Percentiles rank a stretch among this genome's conserved stretches.
Evolutionary conservation across 2,113 vertebrate species (phyloP).

Genomic region (Alligator mississippiensis): DNA sequence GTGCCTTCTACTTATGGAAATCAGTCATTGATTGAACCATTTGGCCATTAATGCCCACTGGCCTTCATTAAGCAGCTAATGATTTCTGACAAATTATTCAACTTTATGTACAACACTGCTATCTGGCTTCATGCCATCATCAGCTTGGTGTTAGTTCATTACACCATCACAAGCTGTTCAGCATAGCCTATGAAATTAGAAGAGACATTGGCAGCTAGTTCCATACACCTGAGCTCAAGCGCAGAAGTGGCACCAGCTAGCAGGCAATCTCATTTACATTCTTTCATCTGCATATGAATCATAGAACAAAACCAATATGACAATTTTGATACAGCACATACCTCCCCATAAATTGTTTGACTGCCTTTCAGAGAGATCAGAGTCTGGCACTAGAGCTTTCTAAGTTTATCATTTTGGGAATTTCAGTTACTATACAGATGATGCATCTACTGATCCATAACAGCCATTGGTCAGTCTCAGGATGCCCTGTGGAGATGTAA

Average conservation of each 20-base stretch:
- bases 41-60: too few species aligned
- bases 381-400: background rate
- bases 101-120: background rate
- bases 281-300: background rate
- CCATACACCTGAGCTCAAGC: rapidly evolving
- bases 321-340: background rate
- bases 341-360: rapidly evolving
- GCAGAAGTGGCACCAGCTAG: background rate
- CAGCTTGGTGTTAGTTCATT: too few species aligned
- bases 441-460: rapidly evolving
- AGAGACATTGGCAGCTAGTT: background rate
- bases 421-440: background rate
- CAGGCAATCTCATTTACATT: background rate
- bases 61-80: too few species aligned
- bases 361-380: background rate
- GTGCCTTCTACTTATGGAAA: too few species aligned
- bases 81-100: background rate
- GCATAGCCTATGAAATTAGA: rapidly evolving
- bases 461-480: background rate
- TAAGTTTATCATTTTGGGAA: rapidly evolving
- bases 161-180: background rate
- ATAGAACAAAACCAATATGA: background rate
- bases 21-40: too few species aligned
- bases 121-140: background rate
- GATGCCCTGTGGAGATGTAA: rapidly evolving